Percentiles rank a stretch among this genome's conserved stretches.
phyloP scores from a whole-genome alignment of 2,888 invertebrate species.

The Eristalinus aeneus region DNA sequence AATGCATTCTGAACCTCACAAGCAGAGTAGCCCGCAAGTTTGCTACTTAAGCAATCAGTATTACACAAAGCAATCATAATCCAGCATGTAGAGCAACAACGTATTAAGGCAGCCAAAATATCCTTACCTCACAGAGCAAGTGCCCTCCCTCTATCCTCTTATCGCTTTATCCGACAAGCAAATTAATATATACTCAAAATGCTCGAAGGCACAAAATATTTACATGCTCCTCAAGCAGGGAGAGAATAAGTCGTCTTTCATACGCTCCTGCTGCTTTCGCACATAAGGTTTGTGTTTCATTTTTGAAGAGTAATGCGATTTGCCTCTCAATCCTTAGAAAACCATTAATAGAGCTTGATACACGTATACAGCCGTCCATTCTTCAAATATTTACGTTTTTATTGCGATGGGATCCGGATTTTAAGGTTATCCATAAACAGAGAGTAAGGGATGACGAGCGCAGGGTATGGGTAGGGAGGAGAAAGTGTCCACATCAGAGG shows the following conservation, averaged over 20 bases:
- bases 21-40: not conserved
- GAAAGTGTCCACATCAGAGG: not conserved
- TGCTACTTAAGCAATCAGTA: not conserved
- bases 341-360: constrained; percentile 52
- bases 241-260: constrained; percentile 10
- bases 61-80: constrained; percentile 16
- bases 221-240: constrained; percentile 11
- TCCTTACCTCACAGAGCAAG: constrained; percentile 1
- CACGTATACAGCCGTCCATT: constrained; percentile 18
- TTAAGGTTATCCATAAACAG: constrained; percentile 12
- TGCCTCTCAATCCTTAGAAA: constrained; percentile 27
- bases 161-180: constrained; percentile 24
- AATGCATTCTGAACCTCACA: not conserved
- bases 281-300: constrained; percentile 8
- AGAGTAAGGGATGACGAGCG: not conserved
- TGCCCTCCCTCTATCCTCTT: not conserved
- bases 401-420: constrained; percentile 49
- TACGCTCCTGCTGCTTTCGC: not conserved
- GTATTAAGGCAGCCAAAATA: constrained; percentile 8
- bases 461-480: not conserved
- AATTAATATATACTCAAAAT: constrained; percentile 43
- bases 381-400: constrained; percentile 56
- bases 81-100: constrained; percentile 15
- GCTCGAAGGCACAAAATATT: constrained; percentile 31
- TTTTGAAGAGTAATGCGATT: constrained; percentile 21